These are phyloP conservation scores for Engystomops pustulosus DNA, from an alignment of 2,113 vertebrate species.

Conservation along the genomic window DNA sequence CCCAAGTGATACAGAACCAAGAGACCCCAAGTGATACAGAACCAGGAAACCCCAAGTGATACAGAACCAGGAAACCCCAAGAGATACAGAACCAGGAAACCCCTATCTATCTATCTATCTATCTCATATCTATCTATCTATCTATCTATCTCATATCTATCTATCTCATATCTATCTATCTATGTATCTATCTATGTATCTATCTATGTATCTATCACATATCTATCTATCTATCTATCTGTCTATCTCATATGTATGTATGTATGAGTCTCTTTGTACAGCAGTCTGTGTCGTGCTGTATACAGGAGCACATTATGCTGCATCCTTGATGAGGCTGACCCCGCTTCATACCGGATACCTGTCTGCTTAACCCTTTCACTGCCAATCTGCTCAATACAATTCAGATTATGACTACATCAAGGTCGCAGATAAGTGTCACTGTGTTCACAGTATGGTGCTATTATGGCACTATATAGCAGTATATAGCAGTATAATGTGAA, in stretches of 20 bases:
- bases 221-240: not conserved
- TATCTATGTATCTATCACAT: not conserved
- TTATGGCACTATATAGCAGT: too few relatives aligned
- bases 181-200: not conserved
- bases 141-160: slow-evolving; percentile 5
- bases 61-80: too few relatives aligned
- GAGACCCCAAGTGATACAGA: too few relatives aligned
- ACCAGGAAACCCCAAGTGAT: too few relatives aligned
- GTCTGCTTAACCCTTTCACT: not conserved
- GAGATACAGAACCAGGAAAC: too few relatives aligned
- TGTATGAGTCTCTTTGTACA: not conserved
- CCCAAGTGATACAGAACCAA: too few relatives aligned
- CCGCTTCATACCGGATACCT: not conserved
- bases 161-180: not conserved
- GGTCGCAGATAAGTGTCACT: too few relatives aligned
- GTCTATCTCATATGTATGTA: not conserved
- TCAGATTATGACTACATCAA: too few relatives aligned
- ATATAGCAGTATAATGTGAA: too few relatives aligned
- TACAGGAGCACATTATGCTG: too few relatives aligned
- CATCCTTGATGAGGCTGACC: not conserved
- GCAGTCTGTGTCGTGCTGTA: not conserved
- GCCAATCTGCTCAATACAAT: not conserved
- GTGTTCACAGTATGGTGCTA: not conserved
- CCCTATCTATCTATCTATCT: not conserved
- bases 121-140: not conserved